A percentile compares a stretch with the other conserved stretches of the same genome.
These are phyloP conservation scores for Oreocharis arfaki DNA, from an alignment of 2,113 vertebrate species.

Conservation along the genomic window DNA sequence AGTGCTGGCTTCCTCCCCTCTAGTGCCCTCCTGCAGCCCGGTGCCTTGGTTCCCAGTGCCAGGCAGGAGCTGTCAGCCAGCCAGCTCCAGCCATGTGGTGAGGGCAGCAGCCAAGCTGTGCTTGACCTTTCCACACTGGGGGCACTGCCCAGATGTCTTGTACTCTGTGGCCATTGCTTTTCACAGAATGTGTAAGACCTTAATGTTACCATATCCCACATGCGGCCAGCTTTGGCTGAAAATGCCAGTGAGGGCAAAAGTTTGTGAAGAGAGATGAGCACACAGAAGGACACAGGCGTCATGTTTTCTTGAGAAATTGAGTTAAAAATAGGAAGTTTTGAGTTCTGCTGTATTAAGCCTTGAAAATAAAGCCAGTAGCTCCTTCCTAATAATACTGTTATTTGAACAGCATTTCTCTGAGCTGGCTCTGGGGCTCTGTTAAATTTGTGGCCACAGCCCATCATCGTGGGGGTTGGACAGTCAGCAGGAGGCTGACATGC, in stretches of 20 bases:
- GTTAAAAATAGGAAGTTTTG: background rate
- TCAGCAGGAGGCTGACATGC: background rate
- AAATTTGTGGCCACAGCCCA: background rate
- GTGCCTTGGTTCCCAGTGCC: background rate
- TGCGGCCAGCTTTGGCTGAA: background rate
- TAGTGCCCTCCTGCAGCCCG: background rate
- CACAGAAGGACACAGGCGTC: background rate
- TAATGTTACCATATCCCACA: background rate
- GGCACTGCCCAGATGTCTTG: background rate
- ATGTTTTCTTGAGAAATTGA: background rate
- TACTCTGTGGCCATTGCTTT: background rate
- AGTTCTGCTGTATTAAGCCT: background rate
- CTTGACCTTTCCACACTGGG: background rate
- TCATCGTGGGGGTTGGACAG: accelerated
- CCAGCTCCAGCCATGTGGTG: background rate
- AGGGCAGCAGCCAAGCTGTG: background rate
- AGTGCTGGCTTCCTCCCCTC: background rate
- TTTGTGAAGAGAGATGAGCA: background rate
- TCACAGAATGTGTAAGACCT: background rate
- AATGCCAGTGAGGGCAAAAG: background rate
- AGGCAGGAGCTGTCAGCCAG: background rate
- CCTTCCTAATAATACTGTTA: background rate
- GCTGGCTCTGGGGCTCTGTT: background rate
- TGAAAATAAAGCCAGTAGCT: background rate
- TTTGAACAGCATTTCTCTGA: background rate